Evolutionary conservation across 53 echinoderm and acorn worm species (phyloP).

Genomic region (Crossaster papposus): DNA sequence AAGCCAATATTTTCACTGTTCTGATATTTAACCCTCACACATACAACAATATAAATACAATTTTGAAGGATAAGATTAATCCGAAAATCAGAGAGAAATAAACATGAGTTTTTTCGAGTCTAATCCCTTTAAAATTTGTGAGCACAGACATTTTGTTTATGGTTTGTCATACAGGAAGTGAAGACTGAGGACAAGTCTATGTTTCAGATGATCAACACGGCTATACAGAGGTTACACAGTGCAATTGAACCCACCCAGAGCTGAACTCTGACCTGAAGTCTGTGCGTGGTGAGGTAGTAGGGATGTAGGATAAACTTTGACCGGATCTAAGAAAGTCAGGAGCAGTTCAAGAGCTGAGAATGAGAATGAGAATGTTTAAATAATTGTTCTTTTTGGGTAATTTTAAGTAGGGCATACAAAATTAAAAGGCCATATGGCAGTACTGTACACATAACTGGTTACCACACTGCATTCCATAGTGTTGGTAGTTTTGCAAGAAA

Average conservation of each 20-base stretch:
- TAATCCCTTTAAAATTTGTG: too few relatives aligned
- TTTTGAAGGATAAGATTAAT: too few relatives aligned
- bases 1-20: neutral
- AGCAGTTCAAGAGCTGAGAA: too few relatives aligned
- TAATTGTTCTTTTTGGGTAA: too few relatives aligned
- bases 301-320: neutral
- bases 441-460: neutral
- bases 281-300: neutral
- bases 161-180: slow-evolving; percentile 65
- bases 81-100: too few relatives aligned
- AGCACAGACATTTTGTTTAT: neutral
- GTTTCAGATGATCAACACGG: slow-evolving; percentile 76
- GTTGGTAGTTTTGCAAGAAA: neutral
- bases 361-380: too few relatives aligned
- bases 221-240: slow-evolving; percentile 71
- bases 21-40: too few relatives aligned
- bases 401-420: too few relatives aligned
- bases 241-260: slow-evolving; percentile 75
- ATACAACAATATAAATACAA: too few relatives aligned
- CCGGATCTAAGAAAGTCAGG: neutral
- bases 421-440: too few relatives aligned
- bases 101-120: too few relatives aligned
- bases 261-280: slow-evolving; percentile 22
- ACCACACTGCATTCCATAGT: neutral
- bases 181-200: slow-evolving; percentile 73